A percentile compares a stretch with the other conserved stretches of the same genome.
Conservation (phyloP, 2,888 invertebrate genomes). For the Cerceris rybyensis region DNA sequence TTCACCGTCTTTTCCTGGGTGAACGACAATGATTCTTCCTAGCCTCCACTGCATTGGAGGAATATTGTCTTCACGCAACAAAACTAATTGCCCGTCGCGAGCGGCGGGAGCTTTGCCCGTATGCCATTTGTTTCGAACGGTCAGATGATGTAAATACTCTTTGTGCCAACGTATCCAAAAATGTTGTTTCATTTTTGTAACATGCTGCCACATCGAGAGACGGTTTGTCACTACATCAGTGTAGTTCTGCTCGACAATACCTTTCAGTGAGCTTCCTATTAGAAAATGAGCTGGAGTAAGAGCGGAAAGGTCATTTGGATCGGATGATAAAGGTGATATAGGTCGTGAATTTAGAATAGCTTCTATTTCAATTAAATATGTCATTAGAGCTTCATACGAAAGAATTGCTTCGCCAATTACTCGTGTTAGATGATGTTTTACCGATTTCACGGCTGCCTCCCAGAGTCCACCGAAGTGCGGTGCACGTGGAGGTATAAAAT, state of each 20-base stretch:
- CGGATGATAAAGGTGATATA: not conserved
- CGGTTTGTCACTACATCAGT: too few species aligned
- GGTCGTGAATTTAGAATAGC: not conserved
- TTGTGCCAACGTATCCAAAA: not conserved
- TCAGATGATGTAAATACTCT: not conserved
- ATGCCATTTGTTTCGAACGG: constrained; percentile 12
- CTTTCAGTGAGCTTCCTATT: not conserved
- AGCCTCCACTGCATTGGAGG: too few species aligned
- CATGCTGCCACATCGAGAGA: too few species aligned
- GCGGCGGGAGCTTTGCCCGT: not conserved
- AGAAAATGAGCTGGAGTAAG: not conserved
- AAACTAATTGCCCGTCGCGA: too few species aligned
- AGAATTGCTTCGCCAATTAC: not conserved
- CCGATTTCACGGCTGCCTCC: too few species aligned
- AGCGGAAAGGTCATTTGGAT: not conserved
- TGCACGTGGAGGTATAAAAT: not conserved
- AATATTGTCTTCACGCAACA: too few species aligned
- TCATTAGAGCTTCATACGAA: not conserved
- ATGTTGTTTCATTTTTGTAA: not conserved
- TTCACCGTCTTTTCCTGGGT: too few species aligned
- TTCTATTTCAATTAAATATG: not conserved
- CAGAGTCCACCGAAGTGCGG: not conserved
- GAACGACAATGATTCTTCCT: too few species aligned
- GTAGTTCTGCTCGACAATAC: not conserved
- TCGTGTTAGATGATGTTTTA: not conserved